These are phyloP conservation scores for Andrena fulva DNA, from an alignment of 2,888 invertebrate species.

Conservation along the genomic window DNA sequence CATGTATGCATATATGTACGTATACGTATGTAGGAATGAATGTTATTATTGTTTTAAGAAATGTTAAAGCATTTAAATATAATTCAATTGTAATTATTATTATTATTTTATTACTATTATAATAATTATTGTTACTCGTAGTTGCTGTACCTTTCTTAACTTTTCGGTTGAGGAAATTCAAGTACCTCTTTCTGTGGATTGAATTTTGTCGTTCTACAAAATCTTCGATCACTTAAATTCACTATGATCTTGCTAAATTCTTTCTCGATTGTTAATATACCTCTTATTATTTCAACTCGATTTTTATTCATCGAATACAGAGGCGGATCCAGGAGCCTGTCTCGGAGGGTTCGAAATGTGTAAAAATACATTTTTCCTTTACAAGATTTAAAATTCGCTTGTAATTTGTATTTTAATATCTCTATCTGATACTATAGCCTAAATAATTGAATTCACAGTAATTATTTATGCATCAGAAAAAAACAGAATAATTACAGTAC, in stretches of 20 bases:
- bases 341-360: no score
- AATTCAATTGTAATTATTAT: constrained; percentile 69
- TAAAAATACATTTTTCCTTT: no score
- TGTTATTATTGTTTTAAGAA: constrained; percentile 69
- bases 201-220: neutral
- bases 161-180: neutral
- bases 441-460: no score
- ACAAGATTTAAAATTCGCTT: no score
- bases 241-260: neutral
- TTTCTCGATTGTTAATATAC: neutral
- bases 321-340: no score
- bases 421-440: no score
- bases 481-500: no score
- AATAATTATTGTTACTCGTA: constrained; percentile 43
- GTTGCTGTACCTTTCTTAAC: constrained; percentile 28
- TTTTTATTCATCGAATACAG: neutral
- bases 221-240: neutral
- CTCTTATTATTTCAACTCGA: neutral
- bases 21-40: constrained; percentile 64
- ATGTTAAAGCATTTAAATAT: constrained; percentile 74
- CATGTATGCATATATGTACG: constrained; percentile 48
- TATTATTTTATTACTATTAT: constrained; percentile 58
- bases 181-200: neutral
- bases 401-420: no score
- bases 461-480: no score